Percentiles rank a stretch among this genome's conserved stretches.
Conservation (phyloP, 2,888 invertebrate genomes). For the Ganaspis brasiliensis region DNA sequence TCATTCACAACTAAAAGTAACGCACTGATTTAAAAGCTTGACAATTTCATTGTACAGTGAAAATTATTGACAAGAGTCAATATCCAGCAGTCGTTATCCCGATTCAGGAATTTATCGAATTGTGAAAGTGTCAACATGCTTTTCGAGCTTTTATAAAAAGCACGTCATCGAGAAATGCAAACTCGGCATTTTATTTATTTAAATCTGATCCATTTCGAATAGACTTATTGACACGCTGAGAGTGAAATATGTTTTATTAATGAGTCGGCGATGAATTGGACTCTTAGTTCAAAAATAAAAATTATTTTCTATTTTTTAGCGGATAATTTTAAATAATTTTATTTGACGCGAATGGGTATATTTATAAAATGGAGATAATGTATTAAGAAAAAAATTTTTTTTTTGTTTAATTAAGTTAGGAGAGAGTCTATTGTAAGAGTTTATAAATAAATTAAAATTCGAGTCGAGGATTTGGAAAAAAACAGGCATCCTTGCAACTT, state of each 20-base stretch:
- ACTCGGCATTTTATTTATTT: neutral
- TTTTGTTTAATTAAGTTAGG: no score
- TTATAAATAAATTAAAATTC: neutral
- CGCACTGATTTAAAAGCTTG: constrained; percentile 21
- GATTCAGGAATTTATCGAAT: constrained; percentile 34
- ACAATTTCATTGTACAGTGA: constrained; percentile 12
- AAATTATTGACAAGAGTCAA: constrained; percentile 40
- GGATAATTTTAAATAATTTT: no score
- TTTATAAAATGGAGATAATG: no score
- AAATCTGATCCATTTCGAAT: no score
- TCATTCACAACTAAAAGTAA: neutral
- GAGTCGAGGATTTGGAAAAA: neutral
- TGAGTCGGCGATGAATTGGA: no score
- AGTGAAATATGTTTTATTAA: no score
- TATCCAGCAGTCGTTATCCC: constrained; percentile 30
- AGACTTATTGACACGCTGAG: no score
- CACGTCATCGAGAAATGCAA: neutral
- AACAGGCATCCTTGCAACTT: constrained; percentile 22
- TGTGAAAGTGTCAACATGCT: neutral
- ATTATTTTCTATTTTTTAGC: no score
- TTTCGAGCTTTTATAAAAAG: constrained; percentile 12
- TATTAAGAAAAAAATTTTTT: no score
- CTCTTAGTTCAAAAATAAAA: no score
- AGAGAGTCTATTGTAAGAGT: neutral
- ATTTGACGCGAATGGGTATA: no score